Conservation (phyloP, 2,113 vertebrate genomes). For the Anhinga anhinga region DNA sequence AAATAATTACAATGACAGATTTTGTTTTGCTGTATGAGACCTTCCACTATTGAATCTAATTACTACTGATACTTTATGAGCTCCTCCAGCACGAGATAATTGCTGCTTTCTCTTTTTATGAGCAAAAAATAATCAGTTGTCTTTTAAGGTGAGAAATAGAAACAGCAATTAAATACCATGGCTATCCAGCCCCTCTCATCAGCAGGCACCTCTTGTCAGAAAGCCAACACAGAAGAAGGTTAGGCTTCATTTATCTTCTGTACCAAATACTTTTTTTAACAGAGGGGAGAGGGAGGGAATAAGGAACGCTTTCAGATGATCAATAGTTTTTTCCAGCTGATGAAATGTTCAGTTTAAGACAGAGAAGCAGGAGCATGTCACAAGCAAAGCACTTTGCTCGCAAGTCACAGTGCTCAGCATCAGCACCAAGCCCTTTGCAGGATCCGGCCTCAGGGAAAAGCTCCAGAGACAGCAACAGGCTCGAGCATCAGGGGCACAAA, state of each 20-base stretch:
- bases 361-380: neutral
- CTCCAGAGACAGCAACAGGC: neutral
- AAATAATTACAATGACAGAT: constrained; percentile 52
- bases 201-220: neutral
- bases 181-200: neutral
- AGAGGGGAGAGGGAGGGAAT: neutral
- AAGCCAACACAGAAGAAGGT: neutral
- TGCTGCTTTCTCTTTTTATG: constrained; percentile 46
- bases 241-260: neutral
- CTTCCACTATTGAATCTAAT: constrained; percentile 39
- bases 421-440: neutral
- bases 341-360: neutral
- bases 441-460: neutral
- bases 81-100: constrained; percentile 35
- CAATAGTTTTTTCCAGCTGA: neutral
- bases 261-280: neutral
- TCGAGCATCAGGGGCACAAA: rapidly evolving
- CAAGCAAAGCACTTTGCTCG: neutral
- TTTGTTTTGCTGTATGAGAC: constrained; percentile 43
- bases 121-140: constrained; percentile 22
- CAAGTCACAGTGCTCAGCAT: neutral
- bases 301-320: neutral
- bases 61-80: constrained; percentile 33
- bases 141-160: constrained; percentile 44
- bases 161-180: constrained; percentile 45